Percentiles rank a stretch among this genome's conserved stretches.
Conservation (phyloP, 2,113 vertebrate genomes). For the Bombycilla garrulus region DNA sequence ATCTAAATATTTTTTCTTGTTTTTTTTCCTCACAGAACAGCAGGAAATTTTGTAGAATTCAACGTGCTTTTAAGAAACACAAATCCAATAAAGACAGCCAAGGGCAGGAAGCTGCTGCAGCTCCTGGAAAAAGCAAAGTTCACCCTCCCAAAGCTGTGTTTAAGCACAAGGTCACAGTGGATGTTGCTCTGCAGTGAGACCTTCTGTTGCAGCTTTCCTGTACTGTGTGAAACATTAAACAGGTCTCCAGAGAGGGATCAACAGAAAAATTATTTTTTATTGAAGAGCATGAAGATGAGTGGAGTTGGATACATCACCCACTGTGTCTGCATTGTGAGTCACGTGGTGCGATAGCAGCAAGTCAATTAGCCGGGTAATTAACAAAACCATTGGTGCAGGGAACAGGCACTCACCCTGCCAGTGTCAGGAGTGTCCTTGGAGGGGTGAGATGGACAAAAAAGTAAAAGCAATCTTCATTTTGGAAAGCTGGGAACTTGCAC, state of each 20-base stretch:
- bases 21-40: not conserved
- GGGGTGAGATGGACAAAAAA: not conserved
- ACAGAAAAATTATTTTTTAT: not conserved
- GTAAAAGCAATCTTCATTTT: not conserved
- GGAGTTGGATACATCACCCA: rapidly evolving
- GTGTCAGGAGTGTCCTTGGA: not conserved
- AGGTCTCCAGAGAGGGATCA: not conserved
- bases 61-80: not conserved
- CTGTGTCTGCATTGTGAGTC: not conserved
- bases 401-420: not conserved
- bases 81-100: not conserved
- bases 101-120: not conserved
- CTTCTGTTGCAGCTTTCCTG: not conserved
- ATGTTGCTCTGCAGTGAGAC: not conserved
- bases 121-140: not conserved
- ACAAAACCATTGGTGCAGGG: not conserved
- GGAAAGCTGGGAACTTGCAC: not conserved
- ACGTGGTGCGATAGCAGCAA: not conserved
- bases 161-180: not conserved
- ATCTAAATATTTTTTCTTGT: not conserved
- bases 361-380: not conserved
- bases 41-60: not conserved
- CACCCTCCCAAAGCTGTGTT: not conserved
- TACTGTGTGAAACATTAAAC: not conserved
- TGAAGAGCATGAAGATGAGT: not conserved